Evolutionary conservation across 1,140 invertebrate genomes (phyloP), one percentile per base, ranked within the genome.

Genomic region (Drosophila albomicans): DNA sequence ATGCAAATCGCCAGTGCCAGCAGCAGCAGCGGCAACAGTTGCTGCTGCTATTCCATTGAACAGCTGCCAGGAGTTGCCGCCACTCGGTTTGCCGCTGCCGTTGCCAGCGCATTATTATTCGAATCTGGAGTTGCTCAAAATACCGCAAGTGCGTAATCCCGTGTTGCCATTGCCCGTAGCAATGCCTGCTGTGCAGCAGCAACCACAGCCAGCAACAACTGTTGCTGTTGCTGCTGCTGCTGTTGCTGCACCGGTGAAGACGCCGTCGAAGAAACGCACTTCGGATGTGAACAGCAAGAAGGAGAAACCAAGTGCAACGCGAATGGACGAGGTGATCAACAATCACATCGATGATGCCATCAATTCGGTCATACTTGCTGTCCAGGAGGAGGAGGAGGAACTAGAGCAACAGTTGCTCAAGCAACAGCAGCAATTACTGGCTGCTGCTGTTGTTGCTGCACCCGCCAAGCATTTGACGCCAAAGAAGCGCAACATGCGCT

Each of bases 341-440:
- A 92, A 92, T 54, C 91, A 92, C 28, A 92, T 92, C 15, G 91
- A 92, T 30, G 91, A 92, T 77, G 91, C 91, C 57, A 92, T 92
- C 43, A 92, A 92, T 11, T 92, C 91, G 1, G 91, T 92, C 0
- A 91, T 92, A 1, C 52, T 92, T 71, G 91, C 91, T 4, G 91
- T 91, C 3, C 85, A 86, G 1, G 76, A 88, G 0, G 72, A 74
- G 15, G 28, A 58, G 30, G 43, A 72, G 3, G 52, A 51, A 20
- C 16, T 48, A 6, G 57, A 66, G 13, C 59, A 35, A 10, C 32
- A 65, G 30, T 7, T 38, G 46, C 48, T 51, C 6, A 35, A 58
- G 25, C 49, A 52, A 16, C 63, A 61, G 41, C 63, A 64, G 7
- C 51, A 59, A 20, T 20, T 30, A 16, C 51, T 11, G 10, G 10